A percentile compares a stretch with the other conserved stretches of the same genome.
These are phyloP conservation scores for Austrofundulus limnaeus DNA, from an alignment of 2,113 vertebrate species.

Conservation along the genomic window DNA sequence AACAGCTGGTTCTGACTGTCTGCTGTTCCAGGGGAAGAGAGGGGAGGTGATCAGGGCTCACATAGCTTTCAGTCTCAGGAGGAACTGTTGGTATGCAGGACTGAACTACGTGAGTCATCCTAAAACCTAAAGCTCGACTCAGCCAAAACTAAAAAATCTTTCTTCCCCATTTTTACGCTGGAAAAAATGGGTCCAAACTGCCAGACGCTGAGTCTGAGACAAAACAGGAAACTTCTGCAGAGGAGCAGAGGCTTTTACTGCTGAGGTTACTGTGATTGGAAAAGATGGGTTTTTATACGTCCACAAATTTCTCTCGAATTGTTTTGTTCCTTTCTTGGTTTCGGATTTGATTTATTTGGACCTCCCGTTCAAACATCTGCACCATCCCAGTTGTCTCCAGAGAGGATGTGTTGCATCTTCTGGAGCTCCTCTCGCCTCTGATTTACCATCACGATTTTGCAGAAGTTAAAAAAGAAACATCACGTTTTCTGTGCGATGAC, in stretches of 20 bases:
- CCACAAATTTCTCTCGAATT: neutral
- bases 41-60: conserved; percentile 32
- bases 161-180: neutral
- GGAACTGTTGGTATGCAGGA: conserved; percentile 51
- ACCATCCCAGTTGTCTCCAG: conserved; percentile 7
- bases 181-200: conserved; percentile 11
- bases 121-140: conserved; percentile 19
- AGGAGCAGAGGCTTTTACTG: conserved; percentile 4
- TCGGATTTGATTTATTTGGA: neutral
- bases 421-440: conserved; percentile 26
- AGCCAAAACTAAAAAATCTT: conserved; percentile 1
- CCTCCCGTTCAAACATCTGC: neutral
- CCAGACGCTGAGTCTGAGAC: conserved; percentile 3
- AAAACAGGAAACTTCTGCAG: conserved; percentile 34
- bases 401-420: conserved; percentile 46
- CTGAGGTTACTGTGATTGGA: conserved; percentile 2
- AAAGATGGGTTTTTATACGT: neutral
- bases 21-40: conserved; percentile 31
- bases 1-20: conserved; percentile 67
- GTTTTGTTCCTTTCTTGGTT: neutral
- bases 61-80: conserved; percentile 57
- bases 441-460: conserved; percentile 41
- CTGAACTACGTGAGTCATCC: conserved; percentile 25
- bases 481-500: conserved; percentile 33
- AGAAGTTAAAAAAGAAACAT: conserved; percentile 28